Base-by-base conservation (phyloP, 2,113 vertebrate species). In the Semicossyphus pulcher region DNA sequence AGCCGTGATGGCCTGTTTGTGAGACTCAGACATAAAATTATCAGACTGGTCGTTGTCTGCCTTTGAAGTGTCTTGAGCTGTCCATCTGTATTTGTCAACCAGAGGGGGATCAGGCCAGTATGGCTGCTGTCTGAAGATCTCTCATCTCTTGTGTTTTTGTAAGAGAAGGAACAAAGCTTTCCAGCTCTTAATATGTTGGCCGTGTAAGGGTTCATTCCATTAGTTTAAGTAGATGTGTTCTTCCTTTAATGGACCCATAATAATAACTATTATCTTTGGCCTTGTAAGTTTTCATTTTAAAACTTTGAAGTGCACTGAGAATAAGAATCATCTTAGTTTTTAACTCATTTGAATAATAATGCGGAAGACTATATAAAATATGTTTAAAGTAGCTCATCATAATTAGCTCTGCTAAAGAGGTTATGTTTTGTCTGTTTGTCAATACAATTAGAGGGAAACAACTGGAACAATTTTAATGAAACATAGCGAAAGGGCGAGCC, bases 11-110 rank as follows among this genome's bases (percentile, higher is more conserved):
- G 89, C 86, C 90, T 85, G 88, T 92, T 91, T 91, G 86, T 83
- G 84, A 87, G 88, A 88, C 83, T 61, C 88, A 86, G 88, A 91
- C 80, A 86, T 89, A 85, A 90, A 91, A 92, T 92, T 87, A 91
- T 91, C 86, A 87, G 88, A 85, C 85, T 84, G 86, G 89, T 88
- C 49, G 71, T 80, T 74, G 85, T 86, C 86, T 86, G 88, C 80
- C 84, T 90, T 92, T 91, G 85, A 91, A 91, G 88, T 89, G 88
- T 91, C 82, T 89, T 88, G 88, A 88, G 86, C 88, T 92, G 91
- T 91, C 91, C 66, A 15, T 86, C 78, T 88, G 23, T 49, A 88
- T 92, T 88, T 88, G 83, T 92, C 91, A 89, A 80, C 82, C 80
- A 64, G 75, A 76, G 87, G 84, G 81, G 72, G 80, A 85, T 88